Conservation (phyloP, 2,113 vertebrate species). For the Vulpes ferrilata region DNA sequence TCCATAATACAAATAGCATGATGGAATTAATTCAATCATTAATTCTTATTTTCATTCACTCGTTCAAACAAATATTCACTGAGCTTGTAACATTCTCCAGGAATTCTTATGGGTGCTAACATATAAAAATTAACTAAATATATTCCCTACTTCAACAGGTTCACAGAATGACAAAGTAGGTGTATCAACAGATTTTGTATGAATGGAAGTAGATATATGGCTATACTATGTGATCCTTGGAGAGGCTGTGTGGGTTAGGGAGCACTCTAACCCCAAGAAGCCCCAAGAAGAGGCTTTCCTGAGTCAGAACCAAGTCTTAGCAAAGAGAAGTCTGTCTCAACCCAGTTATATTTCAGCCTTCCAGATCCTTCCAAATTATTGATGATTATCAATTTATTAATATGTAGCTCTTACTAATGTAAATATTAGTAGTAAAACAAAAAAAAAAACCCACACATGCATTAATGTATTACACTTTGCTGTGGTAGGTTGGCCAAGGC, state of each 20-base stretch:
- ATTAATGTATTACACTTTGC: slow-evolving; percentile 12
- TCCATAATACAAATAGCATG: background rate
- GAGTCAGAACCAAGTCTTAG: background rate
- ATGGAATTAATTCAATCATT: slow-evolving; percentile 1
- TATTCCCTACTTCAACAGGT: background rate
- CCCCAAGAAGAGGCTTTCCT: background rate
- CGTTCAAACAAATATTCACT: slow-evolving; percentile 27
- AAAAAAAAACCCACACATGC: background rate
- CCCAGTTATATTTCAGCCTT: background rate
- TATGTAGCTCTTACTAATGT: slow-evolving; percentile 21
- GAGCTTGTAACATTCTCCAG: background rate
- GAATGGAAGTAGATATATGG: background rate
- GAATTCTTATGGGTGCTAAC: background rate
- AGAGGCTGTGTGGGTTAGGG: fast-evolving
- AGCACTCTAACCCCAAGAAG: too few relatives aligned
- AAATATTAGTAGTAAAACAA: slow-evolving; percentile 42
- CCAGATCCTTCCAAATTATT: slow-evolving; percentile 9
- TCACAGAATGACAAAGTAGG: slow-evolving; percentile 11
- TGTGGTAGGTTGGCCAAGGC: background rate
- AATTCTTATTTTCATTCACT: slow-evolving; percentile 3
- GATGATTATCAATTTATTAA: background rate
- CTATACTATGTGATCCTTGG: background rate
- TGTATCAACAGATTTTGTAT: background rate
- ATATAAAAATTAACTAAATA: slow-evolving; percentile 50
- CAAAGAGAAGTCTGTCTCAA: background rate